A percentile compares a stretch with the other conserved stretches of the same genome.
Evolutionary conservation across 2,888 invertebrate genomes (phyloP).

Genomic region (Drosophila aldrichi): DNA sequence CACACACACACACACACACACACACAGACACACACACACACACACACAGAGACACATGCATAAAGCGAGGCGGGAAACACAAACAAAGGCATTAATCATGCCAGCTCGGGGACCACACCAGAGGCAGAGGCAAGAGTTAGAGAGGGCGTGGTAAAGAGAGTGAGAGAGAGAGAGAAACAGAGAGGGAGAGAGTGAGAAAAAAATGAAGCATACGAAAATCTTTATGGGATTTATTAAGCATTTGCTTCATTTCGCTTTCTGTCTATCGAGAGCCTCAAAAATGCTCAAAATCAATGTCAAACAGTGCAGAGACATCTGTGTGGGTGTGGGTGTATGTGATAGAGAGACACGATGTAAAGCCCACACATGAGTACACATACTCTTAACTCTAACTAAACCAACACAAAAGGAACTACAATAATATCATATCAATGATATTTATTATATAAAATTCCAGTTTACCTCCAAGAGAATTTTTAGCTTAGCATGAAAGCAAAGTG

Average conservation of each 20-base stretch:
- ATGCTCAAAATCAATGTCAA: slow-evolving; percentile 6
- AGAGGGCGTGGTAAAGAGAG: not conserved
- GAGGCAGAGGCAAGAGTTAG: not conserved
- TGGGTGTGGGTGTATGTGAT: slow-evolving; percentile 20
- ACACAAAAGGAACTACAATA: not conserved
- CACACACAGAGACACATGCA: not conserved
- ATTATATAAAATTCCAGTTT: too few species aligned
- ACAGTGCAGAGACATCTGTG: not conserved
- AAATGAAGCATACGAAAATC: slow-evolving; percentile 27
- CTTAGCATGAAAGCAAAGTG: too few species aligned
- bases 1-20: not conserved
- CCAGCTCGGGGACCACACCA: slow-evolving; percentile 52
- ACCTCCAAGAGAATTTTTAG: too few species aligned
- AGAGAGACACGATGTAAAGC: slow-evolving; percentile 46
- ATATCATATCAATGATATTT: too few species aligned
- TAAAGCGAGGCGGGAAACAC: slow-evolving; percentile 65
- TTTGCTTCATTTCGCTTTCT: slow-evolving; percentile 44
- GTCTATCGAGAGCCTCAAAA: slow-evolving; percentile 13
- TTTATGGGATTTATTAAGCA: slow-evolving; percentile 64
- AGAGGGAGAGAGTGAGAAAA: not conserved
- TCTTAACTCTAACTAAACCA: not conserved
- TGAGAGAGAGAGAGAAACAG: not conserved
- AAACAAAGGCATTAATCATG: slow-evolving; percentile 80
- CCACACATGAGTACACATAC: not conserved
- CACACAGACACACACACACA: too few species aligned